A percentile compares a stretch with the other conserved stretches of the same genome.
Conservation (phyloP, 2,888 invertebrate species). For the Dascillus cervinus region DNA sequence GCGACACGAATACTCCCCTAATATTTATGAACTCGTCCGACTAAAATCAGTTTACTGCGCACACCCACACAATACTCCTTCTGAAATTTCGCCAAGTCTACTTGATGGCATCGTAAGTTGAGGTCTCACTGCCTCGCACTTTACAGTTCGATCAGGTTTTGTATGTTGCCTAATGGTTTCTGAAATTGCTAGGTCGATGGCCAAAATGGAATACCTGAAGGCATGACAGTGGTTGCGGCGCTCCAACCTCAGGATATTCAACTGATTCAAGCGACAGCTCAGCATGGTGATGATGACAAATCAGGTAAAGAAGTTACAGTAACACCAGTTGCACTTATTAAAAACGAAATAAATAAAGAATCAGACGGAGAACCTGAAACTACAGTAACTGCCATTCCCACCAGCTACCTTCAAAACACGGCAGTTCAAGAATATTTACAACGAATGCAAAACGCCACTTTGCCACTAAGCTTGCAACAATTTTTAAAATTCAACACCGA, state of each 20-base stretch:
- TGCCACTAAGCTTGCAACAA: conserved; percentile 53
- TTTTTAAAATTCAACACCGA: conserved; percentile 57
- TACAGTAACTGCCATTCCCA: conserved; percentile 42
- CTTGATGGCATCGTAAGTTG: no score
- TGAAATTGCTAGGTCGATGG: conserved; percentile 35
- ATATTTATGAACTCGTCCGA: no score
- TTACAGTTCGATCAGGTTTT: no score
- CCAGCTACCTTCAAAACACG: conserved; percentile 47
- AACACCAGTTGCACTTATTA: conserved; percentile 46
- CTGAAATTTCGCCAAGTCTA: no score
- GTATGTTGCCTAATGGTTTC: no score
- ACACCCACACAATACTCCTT: no score
- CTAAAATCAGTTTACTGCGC: no score
- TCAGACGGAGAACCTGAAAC: conserved; percentile 21
- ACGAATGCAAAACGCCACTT: conserved; percentile 40
- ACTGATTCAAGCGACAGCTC: conserved; percentile 40
- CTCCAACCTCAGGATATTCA: conserved; percentile 65
- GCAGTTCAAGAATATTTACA: conserved; percentile 47
- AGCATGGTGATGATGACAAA: conserved; percentile 18
- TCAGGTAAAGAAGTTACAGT: conserved; percentile 38
- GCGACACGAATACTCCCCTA: no score
- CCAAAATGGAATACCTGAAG: conserved; percentile 49
- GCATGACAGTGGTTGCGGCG: conserved; percentile 60
- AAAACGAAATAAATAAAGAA: conserved; percentile 34
- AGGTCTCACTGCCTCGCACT: no score